phyloP scores from a whole-genome alignment of 2,797 vertebrate genomes.

The Meriones psammophilus region DNA sequence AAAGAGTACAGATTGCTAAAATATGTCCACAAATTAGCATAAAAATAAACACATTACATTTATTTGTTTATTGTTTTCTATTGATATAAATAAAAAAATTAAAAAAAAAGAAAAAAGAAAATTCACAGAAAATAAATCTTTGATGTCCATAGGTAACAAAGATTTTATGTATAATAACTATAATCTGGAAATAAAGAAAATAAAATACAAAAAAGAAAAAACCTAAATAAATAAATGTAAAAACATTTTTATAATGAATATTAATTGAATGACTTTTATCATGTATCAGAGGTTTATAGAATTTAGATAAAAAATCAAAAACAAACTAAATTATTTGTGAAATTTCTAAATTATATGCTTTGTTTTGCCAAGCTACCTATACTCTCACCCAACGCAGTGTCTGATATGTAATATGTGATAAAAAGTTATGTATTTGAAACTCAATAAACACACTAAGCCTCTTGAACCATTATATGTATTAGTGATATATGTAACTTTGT shows the following conservation, averaged over 20 bases:
- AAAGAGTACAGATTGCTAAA: no score
- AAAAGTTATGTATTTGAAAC: neutral
- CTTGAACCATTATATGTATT: neutral
- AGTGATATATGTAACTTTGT: neutral
- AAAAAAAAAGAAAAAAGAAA: no score
- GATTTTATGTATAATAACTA: no score
- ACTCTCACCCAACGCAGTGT: neutral
- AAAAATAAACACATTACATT: no score
- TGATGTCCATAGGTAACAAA: no score
- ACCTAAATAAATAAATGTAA: no score
- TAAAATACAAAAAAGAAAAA: no score
- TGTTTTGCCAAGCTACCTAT: neutral
- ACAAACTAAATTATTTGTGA: neutral
- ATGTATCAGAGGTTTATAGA: neutral
- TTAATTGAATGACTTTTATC: neutral
- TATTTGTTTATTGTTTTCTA: no score
- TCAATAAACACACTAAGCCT: neutral
- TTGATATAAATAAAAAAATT: no score
- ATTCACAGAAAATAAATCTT: no score
- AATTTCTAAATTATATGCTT: neutral
- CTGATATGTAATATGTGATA: neutral
- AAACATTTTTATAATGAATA: neutral
- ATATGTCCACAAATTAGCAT: no score
- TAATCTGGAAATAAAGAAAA: no score
- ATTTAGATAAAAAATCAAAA: conserved; percentile 1